Base-by-base conservation (phyloP, 2,797 vertebrate genomes). In the Rhabdomys pumilio region DNA sequence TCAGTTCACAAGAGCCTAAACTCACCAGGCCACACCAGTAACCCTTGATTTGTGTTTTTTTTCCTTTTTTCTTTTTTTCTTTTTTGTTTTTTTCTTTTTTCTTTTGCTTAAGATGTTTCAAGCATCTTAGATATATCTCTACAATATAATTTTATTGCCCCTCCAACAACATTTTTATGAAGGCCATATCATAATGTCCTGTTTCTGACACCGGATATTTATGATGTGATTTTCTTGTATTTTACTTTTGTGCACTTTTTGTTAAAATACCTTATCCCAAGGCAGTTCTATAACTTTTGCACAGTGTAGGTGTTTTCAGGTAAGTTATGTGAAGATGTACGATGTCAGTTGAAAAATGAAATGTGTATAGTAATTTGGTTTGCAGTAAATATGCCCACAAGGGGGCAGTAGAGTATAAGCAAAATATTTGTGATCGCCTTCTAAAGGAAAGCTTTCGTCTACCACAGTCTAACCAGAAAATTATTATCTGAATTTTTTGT, bases 341-440 rank as follows among this genome's bases (percentile, higher is more conserved):
- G 55, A 91, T 90, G 90, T 14, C 34, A 34, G 17, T 50, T 83
- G 69, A 22, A 97, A 96, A 88, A 75, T 91, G 85, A 94, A 94
- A 94, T 94, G 65, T 77, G 1, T 80, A 17, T 53, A 31, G 55
- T 90, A 83, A 90, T 96, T 94, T 92, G 73, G 69, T n/a, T 72
- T 93, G n/a, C 12, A 53, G 50, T 50, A 63, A 79, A 29, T 93
- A 93, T 97, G 93, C 90, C 98, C 98, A 98, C 98, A 97, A 98
- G 98, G 69, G 98, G 98, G 98, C 93, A 96, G 80, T 97, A 94
- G 96, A 97, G 88, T 96, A 65, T 94, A 98, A 98, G 96, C 65
- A 94, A 96, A 96, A 80, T 87, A 96, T 89, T 93, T 96, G 95
- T n/a, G 2, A 53, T 82, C 0, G 0, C 55, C 76, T 89, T 38